A percentile compares a stretch with the other conserved stretches of the same genome.
Evolutionary conservation across 2,888 invertebrate genomes (phyloP).

Genomic region (Stenurella melanura): DNA sequence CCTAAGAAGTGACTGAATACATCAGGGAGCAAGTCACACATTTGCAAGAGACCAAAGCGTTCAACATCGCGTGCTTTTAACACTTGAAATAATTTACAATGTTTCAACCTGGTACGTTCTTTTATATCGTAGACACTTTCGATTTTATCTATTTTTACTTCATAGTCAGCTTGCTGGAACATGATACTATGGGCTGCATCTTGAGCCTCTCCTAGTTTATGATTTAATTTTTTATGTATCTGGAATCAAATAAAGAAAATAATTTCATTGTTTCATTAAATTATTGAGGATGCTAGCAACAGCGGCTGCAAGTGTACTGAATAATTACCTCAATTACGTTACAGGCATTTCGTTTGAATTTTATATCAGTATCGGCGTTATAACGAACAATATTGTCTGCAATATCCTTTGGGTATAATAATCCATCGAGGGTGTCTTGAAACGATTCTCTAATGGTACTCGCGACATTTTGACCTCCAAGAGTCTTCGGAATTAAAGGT

Average conservation of each 20-base stretch:
- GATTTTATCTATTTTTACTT: constrained; percentile 60
- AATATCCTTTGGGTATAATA: constrained; percentile 61
- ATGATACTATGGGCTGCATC: constrained; percentile 63
- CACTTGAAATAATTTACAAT: constrained; percentile 57
- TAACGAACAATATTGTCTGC: constrained; percentile 63
- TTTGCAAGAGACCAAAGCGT: constrained; percentile 65
- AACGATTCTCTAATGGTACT: constrained; percentile 65
- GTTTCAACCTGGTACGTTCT: constrained; percentile 63
- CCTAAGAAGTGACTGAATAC: constrained; percentile 63
- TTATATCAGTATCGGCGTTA: constrained; percentile 57
- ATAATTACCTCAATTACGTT: constrained; percentile 55
- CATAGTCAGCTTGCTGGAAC: constrained; percentile 61
- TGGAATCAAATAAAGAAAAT: constrained; percentile 39
- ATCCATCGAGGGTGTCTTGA: constrained; percentile 62
- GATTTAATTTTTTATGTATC: constrained; percentile 48
- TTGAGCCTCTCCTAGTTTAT: constrained; percentile 55
- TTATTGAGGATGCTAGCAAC: no score
- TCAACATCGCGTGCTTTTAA: constrained; percentile 52
- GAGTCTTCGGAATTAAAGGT: constrained; percentile 64
- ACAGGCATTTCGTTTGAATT: constrained; percentile 53
- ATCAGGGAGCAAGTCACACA: constrained; percentile 64
- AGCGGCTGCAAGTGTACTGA: no score
- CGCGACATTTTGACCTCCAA: constrained; percentile 63
- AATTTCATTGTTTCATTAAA: neutral
- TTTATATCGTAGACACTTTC: constrained; percentile 52